These are phyloP conservation scores for Spinus pinus DNA, from an alignment of 2,797 vertebrate species.

Conservation along the genomic window DNA sequence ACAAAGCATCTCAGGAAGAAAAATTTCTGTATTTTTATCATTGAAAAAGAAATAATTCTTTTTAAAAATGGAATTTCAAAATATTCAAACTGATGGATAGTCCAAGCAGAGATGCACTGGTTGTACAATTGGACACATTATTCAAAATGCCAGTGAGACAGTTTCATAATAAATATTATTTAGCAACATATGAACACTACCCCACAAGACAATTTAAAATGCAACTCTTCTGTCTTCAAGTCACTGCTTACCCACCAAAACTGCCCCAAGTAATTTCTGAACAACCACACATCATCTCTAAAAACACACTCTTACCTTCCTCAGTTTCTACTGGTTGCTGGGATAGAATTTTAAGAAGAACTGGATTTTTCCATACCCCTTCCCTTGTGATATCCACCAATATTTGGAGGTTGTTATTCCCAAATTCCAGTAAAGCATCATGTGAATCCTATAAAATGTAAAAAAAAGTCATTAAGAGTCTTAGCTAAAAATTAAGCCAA, in stretches of 20 bases:
- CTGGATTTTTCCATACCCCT: slow-evolving; percentile 93
- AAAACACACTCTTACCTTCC: slow-evolving; percentile 81
- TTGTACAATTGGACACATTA: neutral
- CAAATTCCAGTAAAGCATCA: slow-evolving; percentile 89
- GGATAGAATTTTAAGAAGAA: slow-evolving; percentile 89
- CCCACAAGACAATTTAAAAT: neutral
- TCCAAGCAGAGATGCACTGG: neutral
- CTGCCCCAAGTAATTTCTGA: neutral
- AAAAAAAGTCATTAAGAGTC: neutral
- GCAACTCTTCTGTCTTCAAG: neutral
- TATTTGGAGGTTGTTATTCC: slow-evolving; percentile 92
- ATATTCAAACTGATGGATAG: neutral
- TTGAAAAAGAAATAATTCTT: neutral
- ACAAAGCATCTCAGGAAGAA: neutral
- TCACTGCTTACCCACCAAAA: neutral
- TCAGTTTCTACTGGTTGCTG: slow-evolving; percentile 86
- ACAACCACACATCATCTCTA: neutral
- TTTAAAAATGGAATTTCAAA: neutral
- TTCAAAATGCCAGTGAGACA: neutral
- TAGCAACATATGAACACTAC: neutral
- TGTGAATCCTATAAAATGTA: slow-evolving; percentile 85
- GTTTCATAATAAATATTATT: neutral
- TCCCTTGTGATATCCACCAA: slow-evolving; percentile 92
- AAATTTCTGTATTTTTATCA: neutral
- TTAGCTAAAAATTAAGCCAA: neutral